A percentile compares a stretch with the other conserved stretches of the same genome.
These are phyloP conservation scores for Desmodus rotundus DNA, from an alignment of 2,113 vertebrate species.

Conservation along the genomic window DNA sequence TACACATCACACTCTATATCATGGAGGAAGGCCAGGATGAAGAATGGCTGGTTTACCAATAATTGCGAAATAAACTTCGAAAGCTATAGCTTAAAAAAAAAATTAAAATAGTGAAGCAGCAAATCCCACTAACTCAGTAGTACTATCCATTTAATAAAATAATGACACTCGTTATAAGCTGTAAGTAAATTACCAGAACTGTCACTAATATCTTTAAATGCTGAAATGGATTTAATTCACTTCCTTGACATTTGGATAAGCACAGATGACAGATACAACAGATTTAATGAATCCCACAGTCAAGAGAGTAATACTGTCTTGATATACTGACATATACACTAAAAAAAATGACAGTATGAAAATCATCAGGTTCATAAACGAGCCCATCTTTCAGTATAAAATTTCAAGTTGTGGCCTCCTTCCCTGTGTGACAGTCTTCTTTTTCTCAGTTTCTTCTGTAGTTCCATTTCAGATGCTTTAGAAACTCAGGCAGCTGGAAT, in stretches of 20 bases:
- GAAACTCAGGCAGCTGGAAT: neutral
- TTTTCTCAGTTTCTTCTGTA: neutral
- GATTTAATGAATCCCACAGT: neutral
- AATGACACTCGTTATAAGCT: neutral
- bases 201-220: constrained; percentile 14
- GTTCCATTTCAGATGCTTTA: neutral
- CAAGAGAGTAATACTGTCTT: neutral
- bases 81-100: neutral
- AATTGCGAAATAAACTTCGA: neutral
- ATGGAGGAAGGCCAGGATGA: neutral
- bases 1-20: neutral
- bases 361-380: neutral
- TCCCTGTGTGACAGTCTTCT: neutral
- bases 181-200: constrained; percentile 39
- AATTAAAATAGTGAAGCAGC: neutral
- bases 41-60: neutral
- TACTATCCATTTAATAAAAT: constrained; percentile 31
- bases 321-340: neutral
- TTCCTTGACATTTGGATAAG: constrained; percentile 8
- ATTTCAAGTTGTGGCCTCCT: neutral
- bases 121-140: neutral
- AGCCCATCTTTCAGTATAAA: neutral
- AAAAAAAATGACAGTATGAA: neutral
- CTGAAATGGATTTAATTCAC: constrained; percentile 29
- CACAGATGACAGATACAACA: constrained; percentile 7